Evolutionary conservation across 2,888 invertebrate species (phyloP).

Genomic region (Ypsolopha scabrella): DNA sequence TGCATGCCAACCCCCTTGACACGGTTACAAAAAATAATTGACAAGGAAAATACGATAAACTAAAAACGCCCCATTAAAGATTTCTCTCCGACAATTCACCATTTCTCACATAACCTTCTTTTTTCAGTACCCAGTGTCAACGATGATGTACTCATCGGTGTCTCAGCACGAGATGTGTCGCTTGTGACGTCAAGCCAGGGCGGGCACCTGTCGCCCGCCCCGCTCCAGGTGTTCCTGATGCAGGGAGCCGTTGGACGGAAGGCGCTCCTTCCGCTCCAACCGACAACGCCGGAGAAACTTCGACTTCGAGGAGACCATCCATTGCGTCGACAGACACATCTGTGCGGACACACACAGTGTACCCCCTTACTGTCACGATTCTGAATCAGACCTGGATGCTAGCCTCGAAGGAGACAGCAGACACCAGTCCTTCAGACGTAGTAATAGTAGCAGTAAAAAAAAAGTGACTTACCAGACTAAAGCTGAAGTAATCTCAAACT

Average conservation of each 20-base stretch:
- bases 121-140: constrained; percentile 64
- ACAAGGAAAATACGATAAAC: too few species aligned
- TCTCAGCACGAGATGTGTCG: constrained; percentile 76
- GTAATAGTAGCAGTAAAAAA: constrained; percentile 36
- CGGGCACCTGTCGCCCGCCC: constrained; percentile 44
- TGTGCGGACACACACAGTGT: constrained; percentile 17
- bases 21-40: too few species aligned
- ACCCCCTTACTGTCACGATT: constrained; percentile 37
- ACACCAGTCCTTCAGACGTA: constrained; percentile 36
- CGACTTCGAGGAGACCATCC: constrained; percentile 41
- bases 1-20: too few species aligned
- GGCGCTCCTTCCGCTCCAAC: constrained; percentile 34
- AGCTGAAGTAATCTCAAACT: constrained; percentile 42
- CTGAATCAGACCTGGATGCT: constrained; percentile 53
- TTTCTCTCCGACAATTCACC: too few species aligned
- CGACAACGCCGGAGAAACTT: constrained; percentile 19
- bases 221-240: constrained; percentile 57
- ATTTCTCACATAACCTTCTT: too few species aligned
- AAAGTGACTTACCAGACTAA: constrained; percentile 56
- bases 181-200: constrained; percentile 74
- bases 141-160: constrained; percentile 73
- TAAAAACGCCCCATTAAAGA: too few species aligned
- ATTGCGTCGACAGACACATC: constrained; percentile 38
- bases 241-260: constrained; percentile 32
- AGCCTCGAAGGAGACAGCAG: constrained; percentile 55